A percentile compares a stretch with the other conserved stretches of the same genome.
phyloP scores from a whole-genome alignment of 2,113 vertebrate genomes.

The human region GRCh38 chr4:106644001-106644500 shows the following conservation, averaged over 20 bases:
- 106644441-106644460: background rate
- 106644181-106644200: background rate
- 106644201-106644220: background rate
- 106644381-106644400: background rate
- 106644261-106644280: background rate
- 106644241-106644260: background rate
- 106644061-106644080: background rate
- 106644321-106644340: background rate
- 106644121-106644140: background rate
- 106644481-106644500: background rate
- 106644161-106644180: background rate
- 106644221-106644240: background rate
- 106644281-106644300: background rate
- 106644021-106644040: background rate
- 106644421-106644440: background rate
- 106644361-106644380: background rate
- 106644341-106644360: background rate
- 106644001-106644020: background rate
- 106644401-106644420: background rate
- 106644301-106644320: background rate
- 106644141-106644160: background rate
- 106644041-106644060: background rate
- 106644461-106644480: background rate
- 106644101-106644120: background rate
- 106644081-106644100: background rate